phyloP scores from a whole-genome alignment of 2,888 invertebrate species.

The Watsonalla cultraria region DNA sequence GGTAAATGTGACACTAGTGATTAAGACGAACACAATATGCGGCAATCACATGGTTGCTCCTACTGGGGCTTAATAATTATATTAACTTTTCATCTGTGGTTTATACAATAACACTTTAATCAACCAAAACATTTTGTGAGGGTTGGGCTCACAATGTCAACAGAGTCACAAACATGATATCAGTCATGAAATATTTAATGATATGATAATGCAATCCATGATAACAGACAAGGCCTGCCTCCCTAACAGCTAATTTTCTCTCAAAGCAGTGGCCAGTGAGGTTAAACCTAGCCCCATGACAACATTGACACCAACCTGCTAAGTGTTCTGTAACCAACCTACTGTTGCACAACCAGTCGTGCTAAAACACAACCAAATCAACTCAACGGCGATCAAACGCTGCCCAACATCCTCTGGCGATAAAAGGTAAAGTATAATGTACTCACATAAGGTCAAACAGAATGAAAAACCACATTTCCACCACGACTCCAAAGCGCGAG shows the following conservation, averaged over 20 bases:
- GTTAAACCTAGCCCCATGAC: not conserved
- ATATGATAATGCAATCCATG: conserved; percentile 5
- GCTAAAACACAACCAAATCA: conserved; percentile 22
- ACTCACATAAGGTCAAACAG: conserved; percentile 54
- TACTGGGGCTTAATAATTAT: no score
- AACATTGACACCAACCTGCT: not conserved
- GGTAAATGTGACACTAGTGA: no score
- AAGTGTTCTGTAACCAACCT: not conserved
- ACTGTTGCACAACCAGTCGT: conserved; percentile 36
- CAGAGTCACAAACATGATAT: not conserved
- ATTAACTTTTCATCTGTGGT: no score
- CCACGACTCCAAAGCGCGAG: conserved; percentile 34
- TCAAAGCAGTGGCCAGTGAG: not conserved
- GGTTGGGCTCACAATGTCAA: no score
- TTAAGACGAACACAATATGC: no score
- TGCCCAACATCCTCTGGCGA: conserved; percentile 44
- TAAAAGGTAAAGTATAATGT: conserved; percentile 38
- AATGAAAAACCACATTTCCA: conserved; percentile 50
- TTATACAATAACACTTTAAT: no score
- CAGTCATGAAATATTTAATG: not conserved
- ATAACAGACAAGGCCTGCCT: not conserved
- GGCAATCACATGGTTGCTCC: no score
- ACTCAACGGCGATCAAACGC: conserved; percentile 26
- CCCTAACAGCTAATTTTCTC: not conserved
- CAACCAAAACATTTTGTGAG: no score